Evolutionary conservation across 2,888 invertebrate genomes (phyloP), one percentile per base, ranked within the genome.

Genomic region (Drosophila paranaensis): DNA sequence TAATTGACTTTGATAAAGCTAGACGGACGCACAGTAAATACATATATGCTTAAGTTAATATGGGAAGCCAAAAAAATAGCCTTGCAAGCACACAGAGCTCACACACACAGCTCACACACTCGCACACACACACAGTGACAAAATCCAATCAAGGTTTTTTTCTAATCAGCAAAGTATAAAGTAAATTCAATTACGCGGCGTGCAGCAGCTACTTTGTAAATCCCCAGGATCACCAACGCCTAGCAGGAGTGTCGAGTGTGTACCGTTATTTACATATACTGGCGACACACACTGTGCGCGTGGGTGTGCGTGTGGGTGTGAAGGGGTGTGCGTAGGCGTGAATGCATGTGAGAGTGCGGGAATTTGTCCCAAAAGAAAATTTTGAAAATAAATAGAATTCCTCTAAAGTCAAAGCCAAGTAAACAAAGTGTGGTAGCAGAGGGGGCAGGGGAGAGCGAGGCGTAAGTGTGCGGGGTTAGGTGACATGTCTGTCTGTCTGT

Each of bases 161-260:
- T 83, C 85, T 86, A 86, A 86, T 88, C 85, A 86, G 81, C 65
- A 83, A 76, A 88, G 87, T 88, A 86, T 88, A 88, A 86, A 86
- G 87, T 83, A 86, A 86, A 86, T 86, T 86, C 85, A 86, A 86
- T 86, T 86, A 86, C 85, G 87, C 81, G 81, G 87, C 80, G 79
- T 64, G 61, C 76, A 60, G 73, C 76, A 80, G 77, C 89, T 85
- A 85, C 85, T 86, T 86, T 81, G 74, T 71, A 79, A 88, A 83
- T 83, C 85, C 89, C 74, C 62, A 71, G 85, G 81, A 86, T 86
- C 87, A 77, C 79, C 77, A 71, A 76, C 71, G 89, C 77, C 79
- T 88, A 73, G 63, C 71, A 50, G 63, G 50, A 45, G 25, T 20
- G 62, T 25, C 30, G 46, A 37, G 65, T 66, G 61, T 60, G 64